Evolutionary conservation across 2,113 vertebrate species (phyloP).

Genomic region (Strigops habroptila): DNA sequence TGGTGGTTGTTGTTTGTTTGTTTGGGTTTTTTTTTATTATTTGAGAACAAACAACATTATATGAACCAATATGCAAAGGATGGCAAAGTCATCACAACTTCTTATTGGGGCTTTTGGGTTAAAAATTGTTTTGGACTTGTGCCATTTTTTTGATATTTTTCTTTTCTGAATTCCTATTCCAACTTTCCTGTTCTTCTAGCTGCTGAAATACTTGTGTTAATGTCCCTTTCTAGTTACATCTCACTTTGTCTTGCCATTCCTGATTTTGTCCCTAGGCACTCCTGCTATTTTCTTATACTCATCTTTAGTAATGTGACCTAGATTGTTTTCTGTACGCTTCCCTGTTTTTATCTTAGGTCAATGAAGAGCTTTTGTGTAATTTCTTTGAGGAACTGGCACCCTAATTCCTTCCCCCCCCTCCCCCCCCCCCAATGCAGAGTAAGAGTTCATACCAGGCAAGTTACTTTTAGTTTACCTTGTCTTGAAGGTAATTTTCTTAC

Average conservation of each 20-base stretch:
- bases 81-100: background rate
- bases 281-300: background rate
- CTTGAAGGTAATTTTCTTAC: background rate
- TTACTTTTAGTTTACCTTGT: background rate
- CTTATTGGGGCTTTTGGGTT: background rate
- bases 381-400: background rate
- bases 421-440: background rate
- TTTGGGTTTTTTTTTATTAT: background rate
- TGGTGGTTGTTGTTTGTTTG: background rate
- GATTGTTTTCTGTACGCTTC: background rate
- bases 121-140: background rate
- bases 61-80: background rate
- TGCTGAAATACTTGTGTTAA: background rate
- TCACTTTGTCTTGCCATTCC: background rate
- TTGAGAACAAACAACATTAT: background rate
- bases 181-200: background rate
- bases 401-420: background rate
- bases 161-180: background rate
- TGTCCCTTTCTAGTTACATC: background rate
- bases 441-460: background rate
- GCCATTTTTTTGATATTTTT: background rate
- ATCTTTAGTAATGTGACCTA: background rate
- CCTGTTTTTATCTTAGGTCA: background rate
- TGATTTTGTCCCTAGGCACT: background rate
- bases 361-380: background rate